Base-by-base conservation (phyloP, 2,113 vertebrate genomes). In the Dasyornis broadbenti region DNA sequence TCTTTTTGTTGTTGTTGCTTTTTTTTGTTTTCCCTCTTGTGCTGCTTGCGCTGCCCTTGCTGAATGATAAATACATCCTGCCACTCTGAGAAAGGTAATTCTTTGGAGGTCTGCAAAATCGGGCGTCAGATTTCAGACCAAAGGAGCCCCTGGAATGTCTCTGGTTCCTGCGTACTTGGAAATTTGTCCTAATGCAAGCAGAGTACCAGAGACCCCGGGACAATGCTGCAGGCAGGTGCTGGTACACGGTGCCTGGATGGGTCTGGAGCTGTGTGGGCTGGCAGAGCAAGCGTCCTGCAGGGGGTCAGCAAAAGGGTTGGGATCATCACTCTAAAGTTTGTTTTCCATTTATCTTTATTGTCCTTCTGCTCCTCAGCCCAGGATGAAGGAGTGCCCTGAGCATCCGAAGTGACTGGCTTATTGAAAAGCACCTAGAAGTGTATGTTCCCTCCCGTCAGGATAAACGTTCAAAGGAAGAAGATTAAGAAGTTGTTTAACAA, bases 191-290 rank as follows among this genome's bases (percentile, higher is more conserved):
- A 11, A 11, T 23, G 19, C 28, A 40, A 16, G 47, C 9, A 23
- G 37, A 57, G 40, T n/a, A n/a, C 18, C 4, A 14, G 31, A 73
- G 56, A 10, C 7, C 22, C 7, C 0, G 0, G 8, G 28, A 26
- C 1, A 2, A 2, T 70, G n/a, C 45, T 73, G 64, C 30, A 73
- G 52, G 59, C 50, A 42, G 63, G 20, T 18, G 5, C 33, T 77
- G 50, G 6, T 11, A 10, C 10, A 5, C 0, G 0, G 7, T 7
- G 5, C 47, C 44, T n/a, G 47, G 7, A 72, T 66, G 24, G 15
- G 13, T 26, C 33, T 72, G 59, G 64, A 45, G 59, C 49, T 72
- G 23, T 7, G 9, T 0, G 6, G 20, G 21, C 24, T 50, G 54
- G 47, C 61, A 61, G 59, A 65, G 24, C 0, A 10, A 82, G 28